phyloP scores from a whole-genome alignment of 2,797 vertebrate genomes.

The Manis crassicaudata region DNA sequence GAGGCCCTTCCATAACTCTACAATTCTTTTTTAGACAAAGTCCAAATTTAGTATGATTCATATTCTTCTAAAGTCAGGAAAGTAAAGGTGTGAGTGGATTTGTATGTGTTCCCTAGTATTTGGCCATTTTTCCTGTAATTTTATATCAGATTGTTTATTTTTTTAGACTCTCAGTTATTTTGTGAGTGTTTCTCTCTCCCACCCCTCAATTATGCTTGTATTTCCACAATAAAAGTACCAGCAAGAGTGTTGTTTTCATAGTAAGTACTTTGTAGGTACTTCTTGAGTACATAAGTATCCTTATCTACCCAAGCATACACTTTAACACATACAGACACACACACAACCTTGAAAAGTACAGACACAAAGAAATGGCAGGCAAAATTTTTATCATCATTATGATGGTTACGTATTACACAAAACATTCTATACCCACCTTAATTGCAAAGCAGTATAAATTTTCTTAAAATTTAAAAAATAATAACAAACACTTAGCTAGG shows the following conservation, averaged over 20 bases:
- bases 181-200: not conserved
- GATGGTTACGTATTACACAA: not conserved
- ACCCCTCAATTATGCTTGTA: not conserved
- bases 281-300: not conserved
- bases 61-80: not conserved
- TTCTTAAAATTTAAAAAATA: not conserved
- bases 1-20: not conserved
- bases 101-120: not conserved
- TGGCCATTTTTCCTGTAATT: not conserved
- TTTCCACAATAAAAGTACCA: not conserved
- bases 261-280: not conserved
- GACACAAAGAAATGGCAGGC: conserved; percentile 10
- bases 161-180: not conserved
- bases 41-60: not conserved
- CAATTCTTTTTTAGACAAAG: not conserved
- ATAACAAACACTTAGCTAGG: not conserved
- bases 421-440: not conserved
- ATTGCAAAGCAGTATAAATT: not conserved
- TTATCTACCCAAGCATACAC: not conserved
- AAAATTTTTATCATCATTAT: not conserved
- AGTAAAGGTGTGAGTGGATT: not conserved
- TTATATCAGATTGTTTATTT: not conserved
- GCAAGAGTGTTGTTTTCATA: not conserved
- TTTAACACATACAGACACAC: not conserved
- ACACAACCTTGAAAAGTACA: not conserved